Conservation (phyloP, 2,113 vertebrate species). For the Octodon degus region DNA sequence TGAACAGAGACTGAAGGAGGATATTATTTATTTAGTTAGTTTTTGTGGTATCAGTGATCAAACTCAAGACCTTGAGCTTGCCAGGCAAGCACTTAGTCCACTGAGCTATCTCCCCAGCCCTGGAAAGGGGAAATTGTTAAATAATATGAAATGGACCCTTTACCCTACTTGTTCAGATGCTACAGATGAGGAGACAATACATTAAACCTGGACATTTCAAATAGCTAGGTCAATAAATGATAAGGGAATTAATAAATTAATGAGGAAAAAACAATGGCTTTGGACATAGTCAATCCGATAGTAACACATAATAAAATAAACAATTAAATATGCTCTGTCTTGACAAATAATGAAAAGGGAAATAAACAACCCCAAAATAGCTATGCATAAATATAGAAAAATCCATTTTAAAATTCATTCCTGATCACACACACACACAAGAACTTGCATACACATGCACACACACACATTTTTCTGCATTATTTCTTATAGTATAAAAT, state of each 20-base stretch:
- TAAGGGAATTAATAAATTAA: not conserved
- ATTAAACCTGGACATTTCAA: not conserved
- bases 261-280: not conserved
- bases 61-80: too few relatives aligned
- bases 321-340: not conserved
- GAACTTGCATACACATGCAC: not conserved
- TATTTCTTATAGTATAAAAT: not conserved
- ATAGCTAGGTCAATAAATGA: not conserved
- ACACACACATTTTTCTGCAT: not conserved
- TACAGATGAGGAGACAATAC: not conserved
- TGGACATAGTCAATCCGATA: not conserved
- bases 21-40: too few relatives aligned
- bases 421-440: not conserved
- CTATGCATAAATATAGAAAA: not conserved
- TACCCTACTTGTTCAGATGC: not conserved
- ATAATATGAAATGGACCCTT: not conserved
- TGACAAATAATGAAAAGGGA: not conserved
- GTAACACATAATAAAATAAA: not conserved
- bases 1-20: not conserved
- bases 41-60: too few relatives aligned
- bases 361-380: not conserved
- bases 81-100: too few relatives aligned
- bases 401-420: not conserved
- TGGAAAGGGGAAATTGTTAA: not conserved
- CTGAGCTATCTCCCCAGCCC: too few relatives aligned